Evolutionary conservation across 2,113 vertebrate genomes (phyloP).

Genomic region (Polypterus bichir): DNA sequence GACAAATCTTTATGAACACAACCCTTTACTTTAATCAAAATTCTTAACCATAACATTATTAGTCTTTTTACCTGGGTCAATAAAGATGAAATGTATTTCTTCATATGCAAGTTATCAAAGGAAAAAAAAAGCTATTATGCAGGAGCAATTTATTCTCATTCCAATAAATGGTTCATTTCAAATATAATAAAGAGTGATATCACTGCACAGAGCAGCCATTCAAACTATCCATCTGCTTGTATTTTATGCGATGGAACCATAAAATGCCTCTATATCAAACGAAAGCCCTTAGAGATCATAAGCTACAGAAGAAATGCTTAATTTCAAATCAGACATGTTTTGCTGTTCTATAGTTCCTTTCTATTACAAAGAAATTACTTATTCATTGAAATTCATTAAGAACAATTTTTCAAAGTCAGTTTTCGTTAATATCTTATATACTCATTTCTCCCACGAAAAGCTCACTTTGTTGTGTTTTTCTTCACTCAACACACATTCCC

Average conservation of each 20-base stretch:
- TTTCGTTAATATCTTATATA: not conserved
- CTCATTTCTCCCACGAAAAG: not conserved
- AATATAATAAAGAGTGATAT: constrained; percentile 50
- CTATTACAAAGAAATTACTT: too few relatives aligned
- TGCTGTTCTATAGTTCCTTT: too few relatives aligned
- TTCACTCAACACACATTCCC: not conserved
- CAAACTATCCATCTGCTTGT: constrained; percentile 44
- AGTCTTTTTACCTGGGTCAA: constrained; percentile 31
- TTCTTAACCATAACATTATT: constrained; percentile 48
- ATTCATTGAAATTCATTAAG: too few relatives aligned
- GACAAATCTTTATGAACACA: constrained; percentile 17
- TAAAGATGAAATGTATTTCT: constrained; percentile 36
- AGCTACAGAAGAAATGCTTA: not conserved
- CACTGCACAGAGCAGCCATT: constrained; percentile 48
- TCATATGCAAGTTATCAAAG: constrained; percentile 35
- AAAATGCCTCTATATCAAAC: not conserved
- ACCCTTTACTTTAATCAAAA: constrained; percentile 34
- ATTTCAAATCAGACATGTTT: too few relatives aligned
- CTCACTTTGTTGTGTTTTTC: not conserved
- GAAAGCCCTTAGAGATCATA: not conserved
- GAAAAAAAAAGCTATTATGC: constrained; percentile 28
- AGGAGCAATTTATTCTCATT: constrained; percentile 35
- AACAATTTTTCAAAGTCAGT: too few relatives aligned
- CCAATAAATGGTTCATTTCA: constrained; percentile 43
- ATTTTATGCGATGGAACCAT: constrained; percentile 28